A percentile compares a stretch with the other conserved stretches of the same genome.
phyloP scores from a whole-genome alignment of 2,797 vertebrate genomes.

The Bradypodion ventrale region DNA sequence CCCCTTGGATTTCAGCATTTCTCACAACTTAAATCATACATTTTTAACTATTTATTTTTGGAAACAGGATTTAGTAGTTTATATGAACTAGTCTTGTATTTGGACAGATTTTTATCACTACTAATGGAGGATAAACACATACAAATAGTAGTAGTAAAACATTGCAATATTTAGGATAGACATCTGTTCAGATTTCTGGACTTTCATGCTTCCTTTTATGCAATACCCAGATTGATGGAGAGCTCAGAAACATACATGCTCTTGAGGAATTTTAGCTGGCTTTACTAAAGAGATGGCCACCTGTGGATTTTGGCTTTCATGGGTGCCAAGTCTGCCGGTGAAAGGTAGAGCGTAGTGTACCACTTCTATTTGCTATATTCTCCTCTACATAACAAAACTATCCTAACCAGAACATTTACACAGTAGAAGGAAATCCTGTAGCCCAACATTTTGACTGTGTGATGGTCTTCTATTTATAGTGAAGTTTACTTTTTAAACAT shows the following conservation, averaged over 20 bases:
- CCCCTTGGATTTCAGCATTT: background rate
- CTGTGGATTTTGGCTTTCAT: too few species aligned
- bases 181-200: too few species aligned
- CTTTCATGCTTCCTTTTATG: too few species aligned
- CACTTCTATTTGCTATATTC: background rate
- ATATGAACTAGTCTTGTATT: background rate
- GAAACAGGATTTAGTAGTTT: background rate
- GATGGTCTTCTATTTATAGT: background rate
- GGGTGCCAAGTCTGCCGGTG: too few species aligned
- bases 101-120: background rate
- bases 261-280: too few species aligned
- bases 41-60: background rate
- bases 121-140: background rate
- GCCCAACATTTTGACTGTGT: background rate
- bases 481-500: too few species aligned
- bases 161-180: background rate
- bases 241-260: too few species aligned
- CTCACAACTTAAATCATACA: background rate
- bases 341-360: background rate
- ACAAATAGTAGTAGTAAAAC: background rate
- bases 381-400: background rate
- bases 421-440: background rate
- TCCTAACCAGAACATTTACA: background rate
- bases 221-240: too few species aligned
- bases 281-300: too few species aligned